phyloP scores from a whole-genome alignment of 2,113 vertebrate species.

The Casuarius casuarius region DNA sequence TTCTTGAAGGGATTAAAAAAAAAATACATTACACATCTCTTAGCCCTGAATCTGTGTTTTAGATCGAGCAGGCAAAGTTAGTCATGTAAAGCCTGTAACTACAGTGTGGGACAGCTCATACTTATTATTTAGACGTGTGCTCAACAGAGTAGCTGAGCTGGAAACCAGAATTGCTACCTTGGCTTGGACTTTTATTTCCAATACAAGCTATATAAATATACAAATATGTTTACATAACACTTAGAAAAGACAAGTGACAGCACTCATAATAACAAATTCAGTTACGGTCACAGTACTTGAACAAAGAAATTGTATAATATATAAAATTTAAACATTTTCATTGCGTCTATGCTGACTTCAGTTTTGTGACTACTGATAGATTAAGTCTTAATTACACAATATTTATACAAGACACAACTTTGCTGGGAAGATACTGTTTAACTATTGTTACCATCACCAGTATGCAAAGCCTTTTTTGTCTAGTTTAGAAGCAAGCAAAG shows the following conservation, averaged over 20 bases:
- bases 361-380: neutral
- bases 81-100: neutral
- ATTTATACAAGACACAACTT: neutral
- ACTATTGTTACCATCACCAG: neutral
- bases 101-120: accelerated
- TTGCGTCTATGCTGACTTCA: neutral
- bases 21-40: neutral
- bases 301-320: neutral
- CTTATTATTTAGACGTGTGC: neutral
- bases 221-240: neutral
- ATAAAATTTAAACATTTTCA: neutral
- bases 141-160: neutral
- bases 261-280: neutral
- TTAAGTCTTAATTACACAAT: neutral
- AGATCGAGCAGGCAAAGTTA: neutral
- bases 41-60: neutral
- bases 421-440: neutral
- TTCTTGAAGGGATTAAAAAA: neutral
- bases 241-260: neutral
- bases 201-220: neutral
- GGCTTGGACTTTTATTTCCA: neutral
- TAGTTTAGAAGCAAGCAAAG: neutral
- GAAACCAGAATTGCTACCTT: neutral
- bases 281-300: neutral
- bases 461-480: neutral